Evolutionary conservation across 2,888 invertebrate genomes (phyloP).

Genomic region (Gastracanthus pulcherrimus): DNA sequence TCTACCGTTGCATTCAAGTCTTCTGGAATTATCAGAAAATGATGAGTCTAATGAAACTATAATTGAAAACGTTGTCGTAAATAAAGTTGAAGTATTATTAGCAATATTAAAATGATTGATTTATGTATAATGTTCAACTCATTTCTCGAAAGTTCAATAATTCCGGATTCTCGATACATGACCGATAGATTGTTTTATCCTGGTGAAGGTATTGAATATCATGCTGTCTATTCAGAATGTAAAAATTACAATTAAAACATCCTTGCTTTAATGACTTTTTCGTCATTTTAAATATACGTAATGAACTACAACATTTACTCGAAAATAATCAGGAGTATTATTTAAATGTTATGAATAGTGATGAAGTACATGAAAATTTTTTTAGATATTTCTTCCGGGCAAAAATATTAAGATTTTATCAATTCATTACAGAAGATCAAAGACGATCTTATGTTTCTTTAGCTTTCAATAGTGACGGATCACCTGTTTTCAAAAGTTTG

Average conservation of each 20-base stretch:
- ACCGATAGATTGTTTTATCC: conserved; percentile 37
- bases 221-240: conserved; percentile 31
- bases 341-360: background rate
- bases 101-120: no score
- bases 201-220: background rate
- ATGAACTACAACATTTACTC: background rate
- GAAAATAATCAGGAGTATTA: no score
- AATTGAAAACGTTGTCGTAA: no score
- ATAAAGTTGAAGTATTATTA: no score
- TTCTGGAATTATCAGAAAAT: no score
- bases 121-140: conserved; percentile 38
- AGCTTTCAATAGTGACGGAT: conserved; percentile 49
- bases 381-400: conserved; percentile 43
- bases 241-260: conserved; percentile 24
- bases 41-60: no score
- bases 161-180: conserved; percentile 26
- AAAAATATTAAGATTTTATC: conserved; percentile 36
- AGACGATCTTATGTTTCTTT: conserved; percentile 27
- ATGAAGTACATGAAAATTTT: background rate
- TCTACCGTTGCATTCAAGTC: no score
- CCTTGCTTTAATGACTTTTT: background rate
- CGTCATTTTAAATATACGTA: background rate
- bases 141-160: background rate
- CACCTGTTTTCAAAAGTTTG: conserved; percentile 45
- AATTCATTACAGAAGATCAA: conserved; percentile 1